Evolutionary conservation across 2,113 vertebrate species (phyloP).

Genomic region (Vidua macroura): DNA sequence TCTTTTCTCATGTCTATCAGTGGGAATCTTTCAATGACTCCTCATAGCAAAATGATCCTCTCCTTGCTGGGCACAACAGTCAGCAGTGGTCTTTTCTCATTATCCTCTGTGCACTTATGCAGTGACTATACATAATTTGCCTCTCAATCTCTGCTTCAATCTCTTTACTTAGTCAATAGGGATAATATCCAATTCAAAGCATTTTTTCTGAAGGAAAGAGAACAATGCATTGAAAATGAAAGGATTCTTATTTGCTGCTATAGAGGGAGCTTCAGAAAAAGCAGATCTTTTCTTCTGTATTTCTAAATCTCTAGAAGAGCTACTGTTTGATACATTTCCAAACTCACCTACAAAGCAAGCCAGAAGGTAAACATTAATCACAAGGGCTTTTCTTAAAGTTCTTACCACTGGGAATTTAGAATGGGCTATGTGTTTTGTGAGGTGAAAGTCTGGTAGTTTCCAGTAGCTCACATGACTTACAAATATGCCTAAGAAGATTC

Average conservation of each 20-base stretch:
- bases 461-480: neutral
- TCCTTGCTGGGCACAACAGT: neutral
- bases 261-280: neutral
- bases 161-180: neutral
- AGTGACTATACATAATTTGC: neutral
- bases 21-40: neutral
- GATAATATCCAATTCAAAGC: neutral
- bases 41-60: neutral
- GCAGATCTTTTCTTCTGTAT: neutral
- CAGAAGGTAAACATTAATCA: neutral
- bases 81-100: neutral
- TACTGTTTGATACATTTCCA: neutral
- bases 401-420: neutral
- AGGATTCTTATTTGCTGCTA: neutral
- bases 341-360: neutral
- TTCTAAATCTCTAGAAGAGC: neutral
- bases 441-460: neutral
- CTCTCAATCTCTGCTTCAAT: neutral
- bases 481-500: neutral
- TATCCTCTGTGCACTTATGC: neutral
- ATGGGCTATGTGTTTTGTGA: neutral
- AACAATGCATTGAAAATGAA: slow-evolving; percentile 18
- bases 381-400: neutral
- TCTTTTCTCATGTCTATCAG: neutral
- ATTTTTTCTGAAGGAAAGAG: neutral